Evolutionary conservation across 2,888 invertebrate species (phyloP).

Genomic region (Rhagonycha fulva): DNA sequence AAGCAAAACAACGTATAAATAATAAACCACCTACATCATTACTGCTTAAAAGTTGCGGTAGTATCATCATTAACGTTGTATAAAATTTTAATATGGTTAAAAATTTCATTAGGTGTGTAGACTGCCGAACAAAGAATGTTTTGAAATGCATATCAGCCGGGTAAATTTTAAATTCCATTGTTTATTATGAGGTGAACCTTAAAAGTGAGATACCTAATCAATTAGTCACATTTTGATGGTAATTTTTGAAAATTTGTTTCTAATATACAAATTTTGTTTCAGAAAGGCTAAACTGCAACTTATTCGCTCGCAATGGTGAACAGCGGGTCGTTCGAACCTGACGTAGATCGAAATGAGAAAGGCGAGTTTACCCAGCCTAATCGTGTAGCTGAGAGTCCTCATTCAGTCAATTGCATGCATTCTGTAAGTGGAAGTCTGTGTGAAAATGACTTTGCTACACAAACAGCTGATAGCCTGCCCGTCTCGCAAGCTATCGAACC

Average conservation of each 20-base stretch:
- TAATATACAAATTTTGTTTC: conserved; percentile 10
- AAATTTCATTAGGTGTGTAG: background rate
- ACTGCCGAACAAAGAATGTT: background rate
- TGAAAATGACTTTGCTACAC: conserved; percentile 40
- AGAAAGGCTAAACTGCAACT: conserved; percentile 6
- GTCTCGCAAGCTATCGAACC: conserved; percentile 41
- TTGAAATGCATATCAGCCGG: background rate
- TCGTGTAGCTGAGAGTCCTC: conserved; percentile 35
- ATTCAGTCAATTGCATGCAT: conserved; percentile 39
- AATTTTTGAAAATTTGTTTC: background rate
- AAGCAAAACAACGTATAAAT: background rate
- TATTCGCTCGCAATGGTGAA: conserved; percentile 46
- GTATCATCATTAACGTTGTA: background rate
- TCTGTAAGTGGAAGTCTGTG: conserved; percentile 37
- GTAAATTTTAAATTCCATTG: background rate
- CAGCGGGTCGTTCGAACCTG: conserved; percentile 48
- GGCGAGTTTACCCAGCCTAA: conserved; percentile 41
- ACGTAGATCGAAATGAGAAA: conserved; percentile 46
- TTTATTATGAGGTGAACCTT: background rate
- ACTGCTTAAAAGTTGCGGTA: background rate
- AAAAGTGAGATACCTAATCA: too few relatives aligned
- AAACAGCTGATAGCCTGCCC: conserved; percentile 39
- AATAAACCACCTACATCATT: background rate
- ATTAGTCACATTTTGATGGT: too few relatives aligned
- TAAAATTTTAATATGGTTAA: background rate